These are phyloP conservation scores for Salvator merianae DNA, from an alignment of 2,113 vertebrate genomes.

Conservation along the genomic window DNA sequence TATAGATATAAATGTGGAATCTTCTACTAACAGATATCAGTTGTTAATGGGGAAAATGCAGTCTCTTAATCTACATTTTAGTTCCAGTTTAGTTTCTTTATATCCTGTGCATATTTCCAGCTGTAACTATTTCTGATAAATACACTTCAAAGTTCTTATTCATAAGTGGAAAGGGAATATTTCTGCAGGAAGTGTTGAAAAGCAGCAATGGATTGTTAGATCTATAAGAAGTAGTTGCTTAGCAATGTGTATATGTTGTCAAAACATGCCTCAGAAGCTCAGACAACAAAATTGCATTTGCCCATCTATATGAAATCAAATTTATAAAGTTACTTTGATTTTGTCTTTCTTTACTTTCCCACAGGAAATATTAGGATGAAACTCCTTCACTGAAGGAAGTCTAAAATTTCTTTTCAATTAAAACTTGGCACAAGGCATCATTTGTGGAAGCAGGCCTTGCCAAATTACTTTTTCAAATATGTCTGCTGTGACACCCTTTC, in stretches of 20 bases:
- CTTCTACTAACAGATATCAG: slow-evolving; percentile 37
- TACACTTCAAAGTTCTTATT: background rate
- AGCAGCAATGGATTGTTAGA: slow-evolving; percentile 20
- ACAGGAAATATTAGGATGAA: slow-evolving; percentile 18
- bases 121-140: slow-evolving; percentile 36
- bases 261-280: slow-evolving; percentile 19
- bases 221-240: slow-evolving; percentile 38
- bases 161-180: background rate
- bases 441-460: slow-evolving; percentile 23
- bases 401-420: slow-evolving; percentile 38
- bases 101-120: slow-evolving; percentile 32
- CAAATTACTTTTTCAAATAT: background rate
- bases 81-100: background rate
- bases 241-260: slow-evolving; percentile 42
- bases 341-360: background rate
- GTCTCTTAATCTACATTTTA: slow-evolving; percentile 28
- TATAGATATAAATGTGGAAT: slow-evolving; percentile 41
- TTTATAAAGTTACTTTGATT: slow-evolving; percentile 34
- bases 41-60: slow-evolving; percentile 49
- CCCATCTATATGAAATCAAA: background rate
- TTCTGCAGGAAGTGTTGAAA: slow-evolving; percentile 41
- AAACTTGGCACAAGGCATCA: slow-evolving; percentile 17
- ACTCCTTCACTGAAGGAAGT: slow-evolving; percentile 38
- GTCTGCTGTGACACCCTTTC: background rate
- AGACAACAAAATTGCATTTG: background rate